These are phyloP conservation scores for Carcharodon carcharias DNA, from an alignment of 2,797 vertebrate genomes.

Conservation along the genomic window DNA sequence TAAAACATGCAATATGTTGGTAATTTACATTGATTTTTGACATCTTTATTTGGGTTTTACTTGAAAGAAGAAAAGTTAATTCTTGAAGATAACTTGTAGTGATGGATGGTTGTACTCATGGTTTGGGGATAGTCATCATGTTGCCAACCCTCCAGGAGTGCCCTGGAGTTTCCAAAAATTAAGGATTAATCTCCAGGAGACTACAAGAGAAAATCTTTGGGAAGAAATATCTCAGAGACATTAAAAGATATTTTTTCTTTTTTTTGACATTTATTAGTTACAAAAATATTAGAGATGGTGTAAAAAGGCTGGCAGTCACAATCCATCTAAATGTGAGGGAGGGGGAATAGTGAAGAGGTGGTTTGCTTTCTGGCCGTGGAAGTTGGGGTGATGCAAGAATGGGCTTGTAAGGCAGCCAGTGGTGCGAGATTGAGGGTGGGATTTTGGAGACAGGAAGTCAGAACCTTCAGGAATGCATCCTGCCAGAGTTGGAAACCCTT, in stretches of 20 bases:
- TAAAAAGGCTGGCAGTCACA: neutral
- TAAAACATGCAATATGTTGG: neutral
- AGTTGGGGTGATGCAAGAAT: neutral
- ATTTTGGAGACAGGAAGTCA: neutral
- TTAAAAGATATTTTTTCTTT: neutral
- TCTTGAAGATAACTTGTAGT: neutral
- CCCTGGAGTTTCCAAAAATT: neutral
- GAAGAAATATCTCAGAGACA: neutral
- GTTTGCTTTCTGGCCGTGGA: neutral
- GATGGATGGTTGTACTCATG: too few species aligned
- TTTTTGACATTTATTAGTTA: neutral
- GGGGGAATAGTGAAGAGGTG: neutral
- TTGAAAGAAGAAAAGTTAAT: neutral
- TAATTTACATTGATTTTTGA: neutral
- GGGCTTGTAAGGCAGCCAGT: neutral
- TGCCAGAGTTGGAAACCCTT: neutral
- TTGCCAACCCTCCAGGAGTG: neutral
- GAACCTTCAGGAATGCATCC: neutral
- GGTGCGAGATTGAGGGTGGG: neutral
- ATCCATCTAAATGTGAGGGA: neutral
- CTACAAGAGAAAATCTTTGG: neutral
- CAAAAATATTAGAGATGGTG: too few species aligned
- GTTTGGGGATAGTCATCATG: too few species aligned
- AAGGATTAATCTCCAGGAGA: neutral
- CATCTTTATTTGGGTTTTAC: neutral